Evolutionary conservation across 2,113 vertebrate species (phyloP), one percentile per base, ranked within the genome.

Genomic region (Bombycilla garrulus): DNA sequence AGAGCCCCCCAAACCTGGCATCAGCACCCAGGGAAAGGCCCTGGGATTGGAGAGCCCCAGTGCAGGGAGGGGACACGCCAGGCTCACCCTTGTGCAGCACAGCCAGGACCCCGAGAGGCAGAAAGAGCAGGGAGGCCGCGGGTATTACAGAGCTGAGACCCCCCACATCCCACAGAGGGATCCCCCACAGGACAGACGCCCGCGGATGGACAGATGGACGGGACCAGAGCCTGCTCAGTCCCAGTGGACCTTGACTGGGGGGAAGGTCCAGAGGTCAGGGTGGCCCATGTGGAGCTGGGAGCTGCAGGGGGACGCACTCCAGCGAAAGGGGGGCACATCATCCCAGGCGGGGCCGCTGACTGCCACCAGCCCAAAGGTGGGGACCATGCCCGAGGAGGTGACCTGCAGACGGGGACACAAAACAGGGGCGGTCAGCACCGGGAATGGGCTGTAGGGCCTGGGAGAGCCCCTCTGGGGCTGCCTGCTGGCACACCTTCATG

Each of bases 221-320:
- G 71, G 31, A 33, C 47, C 48, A 36, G 36, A 0, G 3, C 12
- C 28, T 3, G 12, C 57, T 98, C 98, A 98, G 71, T 97, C 97
- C 99, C 99, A 99, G 18, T 9, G 93, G 92, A 99, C 97, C 81
- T 96, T 94, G 65, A 99, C 24, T 2, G 98, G 98, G 9, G 93
- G 96, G 93, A 99, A 99, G 69, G 91, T 97, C 99, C 99, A 99
- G 83, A 97, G 98, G 97, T 99, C 99, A 0, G 99, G 99, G 15
- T 99, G 99, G 6, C 99, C 99, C 98, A 99, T 99, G 96, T 99
- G 99, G 29, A 98, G 81, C 67, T 98, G 94, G 58, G 85, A 53
- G 23, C 85, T 96, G 95, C 98, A 99, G 2, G 99, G 98, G 1
- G 99, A 99, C 0, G 92, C 35, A 91, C 99, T 99, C 99, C 99